Base-by-base conservation (phyloP, 2,113 vertebrate species). In the Aspiorhynchus laticeps region DNA sequence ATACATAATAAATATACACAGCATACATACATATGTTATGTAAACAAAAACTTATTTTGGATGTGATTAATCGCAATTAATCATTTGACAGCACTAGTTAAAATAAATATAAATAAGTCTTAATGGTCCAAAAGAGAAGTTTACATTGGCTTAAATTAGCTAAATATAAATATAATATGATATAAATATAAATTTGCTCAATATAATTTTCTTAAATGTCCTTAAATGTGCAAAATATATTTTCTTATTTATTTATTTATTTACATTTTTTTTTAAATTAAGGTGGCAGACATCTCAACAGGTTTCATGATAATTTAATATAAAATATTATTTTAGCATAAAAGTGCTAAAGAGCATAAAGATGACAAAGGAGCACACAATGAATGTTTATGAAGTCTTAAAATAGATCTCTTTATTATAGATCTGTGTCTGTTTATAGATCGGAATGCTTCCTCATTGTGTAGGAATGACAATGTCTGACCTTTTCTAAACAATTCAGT, bases 401-500 rank as follows among this genome's bases (percentile, higher is more conserved):
- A 82, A 48, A 80, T 75, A 80, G 85, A 31, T 33, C 53, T 76
- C 0, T n/a, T 33, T 9, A 26, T 2, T 4, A 31, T 71, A 31
- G 67, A 67, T 26, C 0, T 36, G 17, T 43, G 67, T 17, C 41
- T 69, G n/a, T 84, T 86, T 61, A 33, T 17, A 31, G 65, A 0
- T 19, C n/a, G 10, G 46, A 71, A 53, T 65, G 65, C 5, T 59
- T 48, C 36, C 48, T 79, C 26, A 61, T 84, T 88, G 48, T 83
- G n/a, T 43, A 10, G 24, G 46, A 4, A 19, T 9, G 17, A 84
- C 67, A 76, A 89, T 77, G 86, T 15, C 17, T 89, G 77, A 85
- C 88, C 76, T 87, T 88, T 89, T 31, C 33, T 28, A 76, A 81
- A 85, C 21, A 74, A 56, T 71, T 11, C 10, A 12, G 21, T 67